Base-by-base conservation (phyloP, 2,888 invertebrate species). In the Sinopyrophorus schimmeli region DNA sequence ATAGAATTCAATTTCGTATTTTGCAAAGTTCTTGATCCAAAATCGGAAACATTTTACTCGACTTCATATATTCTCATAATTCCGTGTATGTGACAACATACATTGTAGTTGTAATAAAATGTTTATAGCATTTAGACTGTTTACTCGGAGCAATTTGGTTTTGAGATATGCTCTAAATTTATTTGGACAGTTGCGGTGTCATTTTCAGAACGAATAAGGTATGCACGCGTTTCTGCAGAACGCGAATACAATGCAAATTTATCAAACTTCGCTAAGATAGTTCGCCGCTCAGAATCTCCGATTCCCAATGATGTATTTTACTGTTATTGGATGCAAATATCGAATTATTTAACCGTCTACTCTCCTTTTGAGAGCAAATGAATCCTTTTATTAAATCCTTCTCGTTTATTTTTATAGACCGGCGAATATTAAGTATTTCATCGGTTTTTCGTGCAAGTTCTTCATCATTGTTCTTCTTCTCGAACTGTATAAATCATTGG, bases 321-420 rank as follows among this genome's bases (percentile, higher is more conserved):
- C 40, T 18, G 28, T 40, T 31, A 41, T 31, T 41, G 41, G 41
- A 41, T 30, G 41, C 41, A 30, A 31, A 41, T 41, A 41, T 41
- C 27, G 31, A 41, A 41, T 41, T 31, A 31, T 31, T 41, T 41
- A 41, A 41, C 41, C 31, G 30, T 31, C 30, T 17, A 41, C 31
- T 21, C 30, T 40, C 34, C 12, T 21, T 20, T 21, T n/a, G n/a
- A n/a, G n/a, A n/a, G n/a, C n/a, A n/a, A n/a, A n/a, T n/a, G n/a
- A n/a, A n/a, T n/a, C n/a, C n/a, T n/a, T n/a, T n/a, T n/a, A n/a
- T n/a, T n/a, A n/a, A n/a, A n/a, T n/a, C n/a, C n/a, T n/a, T n/a
- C n/a, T n/a, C n/a, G n/a, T n/a, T n/a, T n/a, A n/a, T n/a, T n/a
- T n/a, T n/a, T n/a, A n/a, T n/a, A n/a, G n/a, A n/a, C n/a, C n/a